phyloP scores from a whole-genome alignment of 2,113 vertebrate species.

The Sylvietta virens region DNA sequence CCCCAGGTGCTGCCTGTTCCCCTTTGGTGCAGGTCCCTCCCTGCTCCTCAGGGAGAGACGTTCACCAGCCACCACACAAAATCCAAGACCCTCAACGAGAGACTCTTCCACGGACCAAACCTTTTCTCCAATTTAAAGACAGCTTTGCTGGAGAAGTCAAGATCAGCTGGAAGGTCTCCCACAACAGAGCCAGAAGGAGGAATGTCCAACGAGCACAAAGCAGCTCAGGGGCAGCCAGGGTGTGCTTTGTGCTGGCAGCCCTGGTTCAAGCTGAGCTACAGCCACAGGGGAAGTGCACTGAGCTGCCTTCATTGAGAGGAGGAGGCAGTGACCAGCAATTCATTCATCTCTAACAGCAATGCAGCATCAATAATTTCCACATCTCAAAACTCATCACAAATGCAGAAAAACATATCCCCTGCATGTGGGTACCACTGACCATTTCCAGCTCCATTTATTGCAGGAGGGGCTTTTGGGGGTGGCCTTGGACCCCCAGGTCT shows the following conservation, averaged over 20 bases:
- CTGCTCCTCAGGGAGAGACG: neutral
- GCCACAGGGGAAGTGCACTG: neutral
- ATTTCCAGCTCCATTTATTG: neutral
- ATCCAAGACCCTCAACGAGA: neutral
- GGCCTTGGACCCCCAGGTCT: neutral
- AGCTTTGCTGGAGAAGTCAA: neutral
- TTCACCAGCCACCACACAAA: neutral
- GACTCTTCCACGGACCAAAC: neutral
- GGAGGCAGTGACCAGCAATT: neutral
- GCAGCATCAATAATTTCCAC: neutral
- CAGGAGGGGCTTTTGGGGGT: neutral
- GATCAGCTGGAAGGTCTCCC: neutral
- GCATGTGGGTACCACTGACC: neutral
- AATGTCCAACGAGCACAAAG: neutral
- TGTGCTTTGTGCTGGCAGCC: rapidly evolving
- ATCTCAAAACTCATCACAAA: neutral
- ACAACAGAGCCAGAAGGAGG: neutral
- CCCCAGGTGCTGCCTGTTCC: neutral
- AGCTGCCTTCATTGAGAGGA: neutral
- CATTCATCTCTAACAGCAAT: neutral
- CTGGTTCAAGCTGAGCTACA: neutral
- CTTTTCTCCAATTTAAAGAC: neutral
- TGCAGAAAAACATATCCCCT: neutral
- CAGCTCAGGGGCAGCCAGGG: neutral
- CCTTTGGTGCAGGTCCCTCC: neutral